Evolutionary conservation across 92 coral and sea anemone species (phyloP).

Genomic region (Epizoanthus stellaris): DNA sequence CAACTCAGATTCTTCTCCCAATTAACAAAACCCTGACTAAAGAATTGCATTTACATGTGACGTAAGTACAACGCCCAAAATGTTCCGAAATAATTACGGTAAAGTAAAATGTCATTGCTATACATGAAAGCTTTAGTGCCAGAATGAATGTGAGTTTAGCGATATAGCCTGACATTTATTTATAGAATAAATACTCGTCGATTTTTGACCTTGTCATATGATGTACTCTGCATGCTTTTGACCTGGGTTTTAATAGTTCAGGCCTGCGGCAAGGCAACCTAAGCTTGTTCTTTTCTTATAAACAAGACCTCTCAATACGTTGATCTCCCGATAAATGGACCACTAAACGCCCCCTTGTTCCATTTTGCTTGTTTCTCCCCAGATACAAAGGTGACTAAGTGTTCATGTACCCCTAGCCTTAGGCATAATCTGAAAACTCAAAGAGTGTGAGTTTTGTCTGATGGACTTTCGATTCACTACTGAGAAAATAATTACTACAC

Average conservation of each 20-base stretch:
- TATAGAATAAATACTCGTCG: not conserved
- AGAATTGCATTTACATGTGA: not conserved
- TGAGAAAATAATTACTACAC: no score
- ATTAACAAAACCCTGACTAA: not conserved
- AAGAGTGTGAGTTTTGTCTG: not conserved
- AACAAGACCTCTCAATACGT: not conserved
- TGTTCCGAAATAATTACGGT: not conserved
- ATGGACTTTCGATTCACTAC: no score
- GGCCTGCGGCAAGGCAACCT: not conserved
- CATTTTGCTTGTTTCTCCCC: not conserved
- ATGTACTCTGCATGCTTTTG: constrained; percentile 7
- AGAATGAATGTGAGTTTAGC: no score
- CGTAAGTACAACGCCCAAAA: constrained; percentile 6
- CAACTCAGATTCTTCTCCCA: not conserved
- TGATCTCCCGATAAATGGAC: not conserved
- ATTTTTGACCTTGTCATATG: constrained; percentile 2
- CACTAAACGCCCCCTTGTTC: not conserved
- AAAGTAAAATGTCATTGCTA: not conserved
- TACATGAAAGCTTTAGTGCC: not conserved
- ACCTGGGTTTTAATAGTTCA: not conserved
- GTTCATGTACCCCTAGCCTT: not conserved
- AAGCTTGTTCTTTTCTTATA: not conserved
- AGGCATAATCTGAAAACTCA: not conserved
- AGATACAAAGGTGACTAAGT: not conserved
- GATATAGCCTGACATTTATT: no score